These are phyloP conservation scores for Lithosia quadra DNA, from an alignment of 2,888 invertebrate genomes.

Conservation along the genomic window DNA sequence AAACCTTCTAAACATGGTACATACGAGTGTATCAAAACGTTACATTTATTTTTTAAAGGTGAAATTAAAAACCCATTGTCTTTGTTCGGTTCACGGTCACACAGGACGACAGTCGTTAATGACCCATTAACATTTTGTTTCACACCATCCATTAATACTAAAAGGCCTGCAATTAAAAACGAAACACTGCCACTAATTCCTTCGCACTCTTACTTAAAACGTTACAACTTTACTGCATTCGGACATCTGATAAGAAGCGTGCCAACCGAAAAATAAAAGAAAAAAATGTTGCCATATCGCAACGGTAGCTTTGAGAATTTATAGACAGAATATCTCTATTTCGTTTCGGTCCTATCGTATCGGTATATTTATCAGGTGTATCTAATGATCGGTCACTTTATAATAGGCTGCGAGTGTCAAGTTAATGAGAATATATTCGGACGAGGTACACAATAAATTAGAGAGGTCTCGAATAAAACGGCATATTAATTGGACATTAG, in stretches of 20 bases:
- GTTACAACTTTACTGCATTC: slow-evolving; percentile 69
- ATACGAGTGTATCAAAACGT: slow-evolving; percentile 33
- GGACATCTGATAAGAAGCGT: slow-evolving; percentile 67
- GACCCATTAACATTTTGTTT: slow-evolving; percentile 76
- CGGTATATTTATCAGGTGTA: slow-evolving; percentile 71
- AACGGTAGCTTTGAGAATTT: slow-evolving; percentile 67
- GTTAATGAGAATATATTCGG: slow-evolving; percentile 84
- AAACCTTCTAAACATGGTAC: not conserved
- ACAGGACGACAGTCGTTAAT: slow-evolving; percentile 69
- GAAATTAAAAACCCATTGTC: slow-evolving; percentile 55
- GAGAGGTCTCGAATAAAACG: slow-evolving; percentile 76
- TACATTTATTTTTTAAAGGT: slow-evolving; percentile 37
- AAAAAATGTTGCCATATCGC: slow-evolving; percentile 55
- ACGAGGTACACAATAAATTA: slow-evolving; percentile 80
- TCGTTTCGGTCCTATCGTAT: slow-evolving; percentile 69
- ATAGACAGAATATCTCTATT: slow-evolving; percentile 76
- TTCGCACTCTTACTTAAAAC: slow-evolving; percentile 59
- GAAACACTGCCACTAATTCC: slow-evolving; percentile 63
- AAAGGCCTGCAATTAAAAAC: slow-evolving; percentile 68
- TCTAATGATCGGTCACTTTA: slow-evolving; percentile 80
- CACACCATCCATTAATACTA: slow-evolving; percentile 73
- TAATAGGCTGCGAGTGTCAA: slow-evolving; percentile 82
- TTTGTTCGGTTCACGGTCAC: slow-evolving; percentile 60
- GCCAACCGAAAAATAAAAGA: slow-evolving; percentile 52
- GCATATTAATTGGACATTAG: slow-evolving; percentile 86